These are phyloP conservation scores for Drosophila meridiana DNA, from an alignment of 2,888 invertebrate genomes.

Conservation along the genomic window DNA sequence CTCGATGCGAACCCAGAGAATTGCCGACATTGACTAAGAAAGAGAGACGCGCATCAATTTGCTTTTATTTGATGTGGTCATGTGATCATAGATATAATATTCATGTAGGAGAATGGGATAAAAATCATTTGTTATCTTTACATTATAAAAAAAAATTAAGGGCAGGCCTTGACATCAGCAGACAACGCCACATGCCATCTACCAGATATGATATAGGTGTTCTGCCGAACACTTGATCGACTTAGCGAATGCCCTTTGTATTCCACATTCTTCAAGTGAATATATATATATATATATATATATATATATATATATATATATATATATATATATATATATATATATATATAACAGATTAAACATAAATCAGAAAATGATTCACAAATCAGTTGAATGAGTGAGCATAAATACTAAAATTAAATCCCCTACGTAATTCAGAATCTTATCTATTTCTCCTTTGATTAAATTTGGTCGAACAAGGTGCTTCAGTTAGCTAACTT, in stretches of 20 bases:
- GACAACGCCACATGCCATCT: background rate
- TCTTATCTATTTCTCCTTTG: background rate
- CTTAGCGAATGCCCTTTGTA: conserved; percentile 26
- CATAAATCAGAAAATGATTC: conserved; percentile 1
- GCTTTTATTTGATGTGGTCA: conserved; percentile 36
- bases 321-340: no score
- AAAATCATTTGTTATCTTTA: conserved; percentile 10
- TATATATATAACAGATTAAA: background rate
- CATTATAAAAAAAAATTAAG: conserved; percentile 14
- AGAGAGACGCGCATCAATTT: conserved; percentile 13
- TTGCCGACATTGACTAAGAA: conserved; percentile 25
- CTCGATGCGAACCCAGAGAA: background rate
- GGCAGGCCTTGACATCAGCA: conserved; percentile 16
- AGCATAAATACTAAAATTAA: conserved; percentile 1
- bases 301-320: no score
- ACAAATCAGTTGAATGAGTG: background rate
- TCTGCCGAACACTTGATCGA: background rate
- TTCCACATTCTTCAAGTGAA: background rate
- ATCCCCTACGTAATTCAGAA: background rate
- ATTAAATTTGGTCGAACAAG: conserved; percentile 5
- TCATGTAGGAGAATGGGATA: background rate
- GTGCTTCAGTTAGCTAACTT: background rate
- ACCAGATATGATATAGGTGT: conserved; percentile 17
- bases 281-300: no score
- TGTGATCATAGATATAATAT: conserved; percentile 26